These are phyloP conservation scores for Grammomys surdaster DNA, from an alignment of 2,113 vertebrate genomes.

Conservation along the genomic window DNA sequence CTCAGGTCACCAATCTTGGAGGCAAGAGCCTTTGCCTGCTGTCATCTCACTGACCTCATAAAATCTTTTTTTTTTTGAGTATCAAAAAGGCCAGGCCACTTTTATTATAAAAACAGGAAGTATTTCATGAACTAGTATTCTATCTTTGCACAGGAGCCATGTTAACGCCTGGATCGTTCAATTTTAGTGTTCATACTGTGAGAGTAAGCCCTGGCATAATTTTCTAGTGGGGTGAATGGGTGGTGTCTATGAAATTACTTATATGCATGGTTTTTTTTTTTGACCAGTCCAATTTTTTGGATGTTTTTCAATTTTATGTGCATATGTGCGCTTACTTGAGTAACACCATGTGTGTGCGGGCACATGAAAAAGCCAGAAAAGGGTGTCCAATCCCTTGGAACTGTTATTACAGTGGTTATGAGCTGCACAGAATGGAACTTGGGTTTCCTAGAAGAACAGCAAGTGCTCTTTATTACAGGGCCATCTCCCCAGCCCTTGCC, in stretches of 20 bases:
- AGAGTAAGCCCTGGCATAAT: neutral
- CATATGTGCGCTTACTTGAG: neutral
- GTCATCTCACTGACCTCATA: neutral
- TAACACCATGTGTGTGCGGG: neutral
- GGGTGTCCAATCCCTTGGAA: neutral
- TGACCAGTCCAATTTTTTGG: neutral
- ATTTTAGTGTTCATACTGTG: neutral
- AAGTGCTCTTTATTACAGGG: neutral
- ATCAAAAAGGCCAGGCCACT: neutral
- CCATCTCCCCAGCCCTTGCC: neutral
- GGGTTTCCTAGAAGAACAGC: no score
- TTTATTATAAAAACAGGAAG: neutral
- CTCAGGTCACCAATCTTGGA: neutral
- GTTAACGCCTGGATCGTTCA: neutral
- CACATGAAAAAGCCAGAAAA: neutral
- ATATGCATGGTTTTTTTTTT: neutral
- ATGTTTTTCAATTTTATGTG: neutral
- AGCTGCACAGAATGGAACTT: neutral
- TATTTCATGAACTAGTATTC: neutral
- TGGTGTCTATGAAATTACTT: conserved; percentile 44
- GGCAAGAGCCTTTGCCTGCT: neutral
- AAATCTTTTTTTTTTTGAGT: neutral
- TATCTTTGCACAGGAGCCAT: neutral
- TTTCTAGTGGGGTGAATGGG: neutral
- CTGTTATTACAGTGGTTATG: neutral